These are phyloP conservation scores for Lepus townsendii DNA, from an alignment of 2,797 vertebrate species.

Conservation along the genomic window DNA sequence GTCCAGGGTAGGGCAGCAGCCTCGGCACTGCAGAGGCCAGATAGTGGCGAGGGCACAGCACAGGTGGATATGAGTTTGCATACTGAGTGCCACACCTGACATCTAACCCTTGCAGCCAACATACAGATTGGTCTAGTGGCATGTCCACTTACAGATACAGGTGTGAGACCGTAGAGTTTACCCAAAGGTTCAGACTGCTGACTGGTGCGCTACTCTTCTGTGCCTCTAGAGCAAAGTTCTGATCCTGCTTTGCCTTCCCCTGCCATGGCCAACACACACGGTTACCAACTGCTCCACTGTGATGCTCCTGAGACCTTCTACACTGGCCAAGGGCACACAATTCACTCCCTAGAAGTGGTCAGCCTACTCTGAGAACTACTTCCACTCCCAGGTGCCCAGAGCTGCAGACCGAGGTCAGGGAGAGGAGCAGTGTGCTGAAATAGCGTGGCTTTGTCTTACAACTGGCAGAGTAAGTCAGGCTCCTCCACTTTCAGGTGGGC, in stretches of 20 bases:
- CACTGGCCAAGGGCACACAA: not conserved
- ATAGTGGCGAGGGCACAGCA: not conserved
- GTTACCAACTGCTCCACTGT: not conserved
- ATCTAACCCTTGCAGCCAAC: slow-evolving; percentile 10
- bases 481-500: not conserved
- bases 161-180: not conserved
- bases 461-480: slow-evolving; percentile 9
- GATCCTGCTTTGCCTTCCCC: not conserved
- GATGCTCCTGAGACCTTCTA: not conserved
- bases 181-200: not conserved
- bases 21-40: not conserved
- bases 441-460: not conserved
- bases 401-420: not conserved
- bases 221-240: not conserved
- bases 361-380: not conserved
- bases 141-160: not conserved
- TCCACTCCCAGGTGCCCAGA: slow-evolving; percentile 5
- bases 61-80: not conserved
- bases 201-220: not conserved
- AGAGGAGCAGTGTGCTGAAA: not conserved
- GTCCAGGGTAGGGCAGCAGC: not conserved
- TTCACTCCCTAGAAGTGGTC: slow-evolving; percentile 27
- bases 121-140: not conserved
- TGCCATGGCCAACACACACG: not conserved
- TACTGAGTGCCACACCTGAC: not conserved